These are phyloP conservation scores for Zelleria hepariella DNA, from an alignment of 2,888 invertebrate species.

Conservation along the genomic window DNA sequence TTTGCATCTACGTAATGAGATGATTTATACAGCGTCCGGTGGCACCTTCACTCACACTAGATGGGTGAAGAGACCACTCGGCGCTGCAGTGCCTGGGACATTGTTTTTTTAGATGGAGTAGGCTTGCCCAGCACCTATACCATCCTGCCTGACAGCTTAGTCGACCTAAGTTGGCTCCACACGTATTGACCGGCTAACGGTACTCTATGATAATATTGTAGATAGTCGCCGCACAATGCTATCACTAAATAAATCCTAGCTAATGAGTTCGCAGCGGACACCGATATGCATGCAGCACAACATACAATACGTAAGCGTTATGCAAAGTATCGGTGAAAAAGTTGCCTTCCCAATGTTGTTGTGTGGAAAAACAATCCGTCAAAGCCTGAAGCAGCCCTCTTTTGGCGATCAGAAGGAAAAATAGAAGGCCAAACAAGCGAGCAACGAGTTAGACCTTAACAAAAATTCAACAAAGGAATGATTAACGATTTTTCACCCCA, in stretches of 20 bases:
- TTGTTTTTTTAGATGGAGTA: too few species aligned
- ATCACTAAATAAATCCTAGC: slow-evolving; percentile 26
- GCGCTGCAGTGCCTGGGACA: too few species aligned
- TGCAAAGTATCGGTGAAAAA: slow-evolving; percentile 7
- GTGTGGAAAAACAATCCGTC: slow-evolving; percentile 63
- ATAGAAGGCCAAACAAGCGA: slow-evolving; percentile 66
- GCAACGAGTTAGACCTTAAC: slow-evolving; percentile 70
- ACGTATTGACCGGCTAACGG: too few species aligned
- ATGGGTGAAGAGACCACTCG: too few species aligned
- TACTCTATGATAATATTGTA: background rate
- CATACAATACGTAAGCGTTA: slow-evolving; percentile 19
- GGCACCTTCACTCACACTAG: too few species aligned
- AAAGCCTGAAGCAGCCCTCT: slow-evolving; percentile 39
- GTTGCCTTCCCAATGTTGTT: slow-evolving; percentile 32
- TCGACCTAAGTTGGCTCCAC: too few species aligned
- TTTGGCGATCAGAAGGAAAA: slow-evolving; percentile 59
- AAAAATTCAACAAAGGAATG: slow-evolving; percentile 72
- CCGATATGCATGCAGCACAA: slow-evolving; percentile 21
- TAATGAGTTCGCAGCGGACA: slow-evolving; percentile 18
- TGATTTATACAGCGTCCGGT: too few species aligned
- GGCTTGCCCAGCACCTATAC: too few species aligned
- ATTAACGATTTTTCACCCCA: slow-evolving; percentile 68
- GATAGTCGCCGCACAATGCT: slow-evolving; percentile 10
- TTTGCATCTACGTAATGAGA: too few species aligned
- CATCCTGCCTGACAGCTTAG: too few species aligned